Conservation (phyloP, 2,888 invertebrate species). For the Chydorus sphaericus region DNA sequence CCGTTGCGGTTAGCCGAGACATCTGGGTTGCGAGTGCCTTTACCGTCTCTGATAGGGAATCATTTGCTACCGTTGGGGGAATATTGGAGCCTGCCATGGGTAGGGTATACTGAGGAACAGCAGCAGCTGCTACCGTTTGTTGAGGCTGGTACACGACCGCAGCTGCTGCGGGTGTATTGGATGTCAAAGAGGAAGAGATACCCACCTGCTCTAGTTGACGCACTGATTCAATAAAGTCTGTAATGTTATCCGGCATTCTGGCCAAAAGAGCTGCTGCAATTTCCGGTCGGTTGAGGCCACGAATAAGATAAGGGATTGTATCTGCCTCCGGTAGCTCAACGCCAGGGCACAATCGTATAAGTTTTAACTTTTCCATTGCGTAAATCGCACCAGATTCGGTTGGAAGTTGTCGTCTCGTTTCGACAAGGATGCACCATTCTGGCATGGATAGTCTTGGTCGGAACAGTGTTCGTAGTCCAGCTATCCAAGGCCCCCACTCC, state of each 20-base stretch:
- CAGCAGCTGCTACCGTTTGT: too few relatives aligned
- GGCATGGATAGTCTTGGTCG: background rate
- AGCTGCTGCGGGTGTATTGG: too few relatives aligned
- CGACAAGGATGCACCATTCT: background rate
- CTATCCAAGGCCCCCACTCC: background rate
- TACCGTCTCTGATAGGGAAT: too few relatives aligned
- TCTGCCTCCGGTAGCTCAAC: background rate
- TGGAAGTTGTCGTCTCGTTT: background rate
- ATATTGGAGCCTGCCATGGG: too few relatives aligned
- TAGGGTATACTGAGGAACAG: too few relatives aligned
- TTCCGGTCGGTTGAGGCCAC: background rate
- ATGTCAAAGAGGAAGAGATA: too few relatives aligned
- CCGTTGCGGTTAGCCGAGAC: too few relatives aligned
- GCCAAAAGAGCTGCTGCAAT: background rate
- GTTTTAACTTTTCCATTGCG: background rate
- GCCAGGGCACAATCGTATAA: background rate
- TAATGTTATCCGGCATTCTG: background rate
- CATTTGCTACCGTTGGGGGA: too few relatives aligned
- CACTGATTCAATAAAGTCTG: background rate
- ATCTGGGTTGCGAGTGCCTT: too few relatives aligned
- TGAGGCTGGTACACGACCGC: too few relatives aligned
- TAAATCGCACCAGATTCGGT: background rate
- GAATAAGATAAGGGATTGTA: background rate
- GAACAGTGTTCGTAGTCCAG: background rate
- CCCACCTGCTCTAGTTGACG: too few relatives aligned